Base-by-base conservation (phyloP, 2,113 vertebrate genomes). In the Gallinago jamesoni region DNA sequence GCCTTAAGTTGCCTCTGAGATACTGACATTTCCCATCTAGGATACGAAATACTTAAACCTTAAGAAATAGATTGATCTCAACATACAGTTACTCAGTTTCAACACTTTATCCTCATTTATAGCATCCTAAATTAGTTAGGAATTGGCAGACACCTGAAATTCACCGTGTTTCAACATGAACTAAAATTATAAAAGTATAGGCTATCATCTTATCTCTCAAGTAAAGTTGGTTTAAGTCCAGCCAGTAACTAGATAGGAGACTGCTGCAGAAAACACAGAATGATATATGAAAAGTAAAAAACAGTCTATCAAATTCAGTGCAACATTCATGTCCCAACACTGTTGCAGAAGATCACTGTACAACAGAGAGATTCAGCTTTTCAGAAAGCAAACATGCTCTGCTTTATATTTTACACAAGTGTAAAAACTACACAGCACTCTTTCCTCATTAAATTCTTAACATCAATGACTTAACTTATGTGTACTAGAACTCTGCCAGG, bases 371-470 rank as follows among this genome's bases (percentile, higher is more conserved):
- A 47, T n/a, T 67, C 55, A 52, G 82, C 35, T 43, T 84, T 84
- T 84, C 66, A 79, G 43, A 74, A 86, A 53, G 39, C 3, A 14
- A 92, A 82, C 55, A 25, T 7, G 25, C 30, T 76, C 47, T 14
- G 24, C 3, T 79, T 68, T 45, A 14, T 66, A 67, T n/a, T 94
- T 91, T n/a, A n/a, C 31, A 27, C 28, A 81, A 89, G 59, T 41
- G 24, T 16, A 73, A 87, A 66, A 79, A 35, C 14, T 37, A 39
- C 41, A 62, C 15, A 30, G 57, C 16, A 28, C 43, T 73, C 92
- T 72, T 84, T 64, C 76, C 77, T 72, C 80, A 87, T 76, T 55
- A 93, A 81, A 25, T 63, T 84, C 87, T 91, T 91, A 87, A 90
- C 60, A 67, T 0, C 21, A 25, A 33, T 88, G 84, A 95, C 43